phyloP scores from a whole-genome alignment of 2,888 invertebrate species.

The Hydroisotoma schaefferi region DNA sequence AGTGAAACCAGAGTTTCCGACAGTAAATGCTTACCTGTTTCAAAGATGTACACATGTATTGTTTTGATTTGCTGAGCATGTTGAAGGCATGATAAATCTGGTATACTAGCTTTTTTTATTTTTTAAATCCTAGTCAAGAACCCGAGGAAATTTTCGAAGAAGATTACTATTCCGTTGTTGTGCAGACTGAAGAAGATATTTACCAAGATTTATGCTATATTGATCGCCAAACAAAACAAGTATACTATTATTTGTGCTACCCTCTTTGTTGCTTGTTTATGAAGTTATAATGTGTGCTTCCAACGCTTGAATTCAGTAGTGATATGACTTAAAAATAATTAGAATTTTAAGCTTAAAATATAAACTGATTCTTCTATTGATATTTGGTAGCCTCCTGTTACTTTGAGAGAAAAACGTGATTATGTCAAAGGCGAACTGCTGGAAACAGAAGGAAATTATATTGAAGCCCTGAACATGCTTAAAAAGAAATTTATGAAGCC shows the following conservation, averaged over 20 bases:
- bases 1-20: too few species aligned
- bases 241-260: slow-evolving; percentile 17
- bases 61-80: too few species aligned
- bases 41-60: too few species aligned
- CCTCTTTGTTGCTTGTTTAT: background rate
- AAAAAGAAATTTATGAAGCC: slow-evolving; percentile 75
- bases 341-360: background rate
- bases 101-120: too few species aligned
- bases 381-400: slow-evolving; percentile 43
- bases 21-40: too few species aligned
- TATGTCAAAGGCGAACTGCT: slow-evolving; percentile 88
- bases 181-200: slow-evolving; percentile 72
- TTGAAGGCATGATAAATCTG: too few species aligned
- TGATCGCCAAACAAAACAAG: slow-evolving; percentile 46
- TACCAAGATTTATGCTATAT: slow-evolving; percentile 86
- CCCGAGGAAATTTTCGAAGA: slow-evolving; percentile 41
- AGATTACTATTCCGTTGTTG: slow-evolving; percentile 46
- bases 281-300: background rate
- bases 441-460: slow-evolving; percentile 95
- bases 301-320: background rate
- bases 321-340: background rate
- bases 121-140: slow-evolving; percentile 21
- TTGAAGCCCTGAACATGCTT: slow-evolving; percentile 84
- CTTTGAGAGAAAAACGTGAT: slow-evolving; percentile 73
- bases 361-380: background rate